phyloP scores from a whole-genome alignment of 2,888 invertebrate genomes.

The Carcina quercana region DNA sequence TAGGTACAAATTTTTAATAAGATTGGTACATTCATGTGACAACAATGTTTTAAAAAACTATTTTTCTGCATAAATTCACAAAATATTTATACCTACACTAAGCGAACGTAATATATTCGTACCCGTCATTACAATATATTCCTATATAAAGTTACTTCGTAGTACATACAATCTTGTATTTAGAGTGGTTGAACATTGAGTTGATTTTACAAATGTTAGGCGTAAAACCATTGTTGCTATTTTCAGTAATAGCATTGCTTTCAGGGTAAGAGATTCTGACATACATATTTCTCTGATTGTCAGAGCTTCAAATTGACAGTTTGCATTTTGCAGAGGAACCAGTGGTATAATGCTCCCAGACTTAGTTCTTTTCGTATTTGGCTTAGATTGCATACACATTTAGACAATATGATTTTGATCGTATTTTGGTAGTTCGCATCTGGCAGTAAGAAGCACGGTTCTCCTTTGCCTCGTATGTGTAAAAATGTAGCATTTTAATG shows the following conservation, averaged over 20 bases:
- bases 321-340: no score
- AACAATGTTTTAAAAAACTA: constrained; percentile 75
- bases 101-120: constrained; percentile 63
- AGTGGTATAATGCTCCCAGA: no score
- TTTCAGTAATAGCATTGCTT: constrained; percentile 1
- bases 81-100: constrained; percentile 72
- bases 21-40: constrained; percentile 74
- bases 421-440: no score
- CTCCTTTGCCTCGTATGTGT: no score
- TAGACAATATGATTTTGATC: no score
- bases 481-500: no score
- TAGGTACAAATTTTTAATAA: constrained; percentile 71
- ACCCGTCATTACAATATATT: constrained; percentile 62
- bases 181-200: constrained; percentile 25
- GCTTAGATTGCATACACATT: no score
- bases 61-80: constrained; percentile 71
- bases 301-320: no score
- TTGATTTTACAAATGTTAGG: constrained; percentile 15
- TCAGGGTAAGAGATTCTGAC: not conserved
- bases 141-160: constrained; percentile 65
- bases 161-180: constrained; percentile 52
- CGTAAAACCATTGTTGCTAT: constrained; percentile 5
- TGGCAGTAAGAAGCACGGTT: no score
- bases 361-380: no score
- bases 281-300: no score